Base-by-base conservation (phyloP, 2,113 vertebrate species). In the Ochotona curzoniae region DNA sequence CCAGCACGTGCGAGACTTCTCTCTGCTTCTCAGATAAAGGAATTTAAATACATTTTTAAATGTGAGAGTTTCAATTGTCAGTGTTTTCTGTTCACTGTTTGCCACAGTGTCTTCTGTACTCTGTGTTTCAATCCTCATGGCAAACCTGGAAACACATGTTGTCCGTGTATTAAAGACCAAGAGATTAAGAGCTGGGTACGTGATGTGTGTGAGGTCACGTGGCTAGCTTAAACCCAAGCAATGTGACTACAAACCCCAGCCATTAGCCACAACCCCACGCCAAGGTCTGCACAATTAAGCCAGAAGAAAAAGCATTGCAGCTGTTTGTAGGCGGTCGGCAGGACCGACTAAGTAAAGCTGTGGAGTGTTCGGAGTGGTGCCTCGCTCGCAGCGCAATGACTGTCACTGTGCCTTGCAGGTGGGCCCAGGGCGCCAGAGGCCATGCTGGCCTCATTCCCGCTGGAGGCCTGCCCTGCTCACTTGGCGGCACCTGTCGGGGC, bases 401-500 rank as follows among this genome's bases (percentile, higher is more conserved):
- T 66, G 13, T n/a, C 63, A 5, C 69, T 87, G 26, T 32, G 26
- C 35, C 83, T 83, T 73, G 44, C 63, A 69, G 57, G 74, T 64
- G 64, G 74, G 66, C 57, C 44, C 14, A 69, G 9, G 14, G 80
- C 47, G 63, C 63, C 61, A 47, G 21, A 63, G 73, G 23, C 74
- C 91, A 75, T 74, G 18, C 38, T 79, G 26, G 26, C 79, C 60
- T 87, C 67, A 44, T 92, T 81, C 63, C 89, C 76, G 17, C 9
- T 44, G 64, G 83, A 66, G 11, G 69, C 49, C 54, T 75, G 7
- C 83, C 75, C 60, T 32, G 12, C 35, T 79, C 70, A 89, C 66
- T 85, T 90, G 38, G 30, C 49, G 83, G 38, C 86, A 80, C 54
- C 8, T 54, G 61, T 89, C 88, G 95, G 75, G 93, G 30, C 32